Evolutionary conservation across 2,797 vertebrate species (phyloP).

Genomic region (Silurus aristotelis): DNA sequence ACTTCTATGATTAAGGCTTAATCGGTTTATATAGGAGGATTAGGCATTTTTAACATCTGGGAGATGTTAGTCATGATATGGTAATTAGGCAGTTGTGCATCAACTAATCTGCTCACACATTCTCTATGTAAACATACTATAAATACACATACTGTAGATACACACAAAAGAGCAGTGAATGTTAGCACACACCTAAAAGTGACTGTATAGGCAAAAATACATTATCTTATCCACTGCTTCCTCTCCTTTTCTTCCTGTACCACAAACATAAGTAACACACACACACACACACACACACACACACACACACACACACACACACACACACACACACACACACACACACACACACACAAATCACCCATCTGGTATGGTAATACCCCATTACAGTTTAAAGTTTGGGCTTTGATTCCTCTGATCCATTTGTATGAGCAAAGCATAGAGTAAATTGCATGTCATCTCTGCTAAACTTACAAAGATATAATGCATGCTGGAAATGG

Average conservation of each 20-base stretch:
- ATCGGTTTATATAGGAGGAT: slow-evolving; percentile 42
- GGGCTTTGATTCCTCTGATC: slow-evolving; percentile 19
- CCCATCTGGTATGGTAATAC: slow-evolving; percentile 27
- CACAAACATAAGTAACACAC: background rate
- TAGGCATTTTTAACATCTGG: slow-evolving; percentile 47
- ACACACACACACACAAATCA: slow-evolving; percentile 12
- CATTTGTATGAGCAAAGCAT: slow-evolving; percentile 6
- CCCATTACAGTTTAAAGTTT: slow-evolving; percentile 5
- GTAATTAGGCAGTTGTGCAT: slow-evolving; percentile 27
- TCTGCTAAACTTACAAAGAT: slow-evolving; percentile 5
- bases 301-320: slow-evolving; percentile 14
- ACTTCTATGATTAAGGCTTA: slow-evolving; percentile 20
- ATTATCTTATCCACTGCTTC: background rate
- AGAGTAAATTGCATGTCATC: slow-evolving; percentile 22
- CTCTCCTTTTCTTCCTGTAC: background rate
- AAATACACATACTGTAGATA: slow-evolving; percentile 1
- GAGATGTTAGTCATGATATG: slow-evolving; percentile 47
- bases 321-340: slow-evolving; percentile 21
- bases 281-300: slow-evolving; percentile 19
- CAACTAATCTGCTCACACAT: background rate
- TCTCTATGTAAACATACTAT: background rate
- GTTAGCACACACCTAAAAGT: background rate
- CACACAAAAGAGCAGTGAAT: background rate
- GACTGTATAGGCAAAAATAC: background rate
- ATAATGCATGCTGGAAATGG: slow-evolving; percentile 34